phyloP scores from a whole-genome alignment of 2,888 invertebrate species.

The Drosophila monieri region DNA sequence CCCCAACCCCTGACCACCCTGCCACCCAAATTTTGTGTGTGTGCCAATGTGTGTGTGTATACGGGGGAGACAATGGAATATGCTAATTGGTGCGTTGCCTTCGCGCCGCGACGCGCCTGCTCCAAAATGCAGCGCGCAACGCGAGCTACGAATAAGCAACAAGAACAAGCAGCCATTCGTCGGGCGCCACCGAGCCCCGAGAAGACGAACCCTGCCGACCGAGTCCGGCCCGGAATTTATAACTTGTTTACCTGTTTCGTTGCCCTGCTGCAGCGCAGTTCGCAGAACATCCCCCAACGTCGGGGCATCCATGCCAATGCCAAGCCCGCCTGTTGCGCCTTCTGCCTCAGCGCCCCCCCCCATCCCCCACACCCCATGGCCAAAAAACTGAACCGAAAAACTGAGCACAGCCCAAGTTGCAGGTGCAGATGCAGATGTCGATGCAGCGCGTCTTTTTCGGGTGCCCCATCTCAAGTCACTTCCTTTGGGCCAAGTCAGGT shows the following conservation, averaged over 20 bases:
- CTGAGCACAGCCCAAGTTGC: constrained; percentile 1
- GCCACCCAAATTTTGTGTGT: background rate
- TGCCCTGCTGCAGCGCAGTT: constrained; percentile 54
- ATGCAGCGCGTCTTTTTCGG: constrained; percentile 16
- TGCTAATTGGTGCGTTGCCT: constrained; percentile 82
- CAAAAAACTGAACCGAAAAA: background rate
- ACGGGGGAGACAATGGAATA: constrained; percentile 71
- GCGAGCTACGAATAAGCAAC: constrained; percentile 80
- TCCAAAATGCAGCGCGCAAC: constrained; percentile 63
- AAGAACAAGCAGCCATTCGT: constrained; percentile 74
- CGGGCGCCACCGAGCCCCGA: constrained; percentile 35
- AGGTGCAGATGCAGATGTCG: constrained; percentile 4
- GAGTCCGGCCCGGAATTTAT: constrained; percentile 72
- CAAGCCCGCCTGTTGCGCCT: constrained; percentile 63
- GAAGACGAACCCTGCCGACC: constrained; percentile 43
- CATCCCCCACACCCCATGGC: background rate
- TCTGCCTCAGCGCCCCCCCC: constrained; percentile 7
- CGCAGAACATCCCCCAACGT: constrained; percentile 68
- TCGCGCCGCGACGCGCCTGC: constrained; percentile 61
- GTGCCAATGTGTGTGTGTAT: constrained; percentile 8
- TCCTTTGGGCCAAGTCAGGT: constrained; percentile 4
- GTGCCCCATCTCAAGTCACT: background rate
- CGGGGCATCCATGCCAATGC: constrained; percentile 31
- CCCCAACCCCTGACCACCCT: constrained; percentile 13
- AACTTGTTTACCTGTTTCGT: constrained; percentile 82